Conservation (phyloP, 2,113 vertebrate species). For the Hydrochoerus hydrochaeris region DNA sequence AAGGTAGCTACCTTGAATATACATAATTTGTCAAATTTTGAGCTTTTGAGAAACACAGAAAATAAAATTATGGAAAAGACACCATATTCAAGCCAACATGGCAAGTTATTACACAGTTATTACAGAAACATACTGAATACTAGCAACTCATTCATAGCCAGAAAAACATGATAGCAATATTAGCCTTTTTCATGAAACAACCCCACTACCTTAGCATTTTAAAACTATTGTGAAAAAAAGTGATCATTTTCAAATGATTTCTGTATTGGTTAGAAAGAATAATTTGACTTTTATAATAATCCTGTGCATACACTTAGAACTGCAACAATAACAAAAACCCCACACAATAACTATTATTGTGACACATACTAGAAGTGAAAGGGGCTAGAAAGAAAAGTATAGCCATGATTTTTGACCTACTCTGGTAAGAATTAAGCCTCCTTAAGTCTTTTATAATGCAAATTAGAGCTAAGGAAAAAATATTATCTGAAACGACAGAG, state of each 20-base stretch:
- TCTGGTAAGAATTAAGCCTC: not conserved
- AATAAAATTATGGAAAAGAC: not conserved
- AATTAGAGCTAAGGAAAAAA: conserved; percentile 50
- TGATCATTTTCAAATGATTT: conserved; percentile 5
- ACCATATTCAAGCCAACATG: not conserved
- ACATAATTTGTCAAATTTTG: not conserved
- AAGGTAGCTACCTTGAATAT: not conserved
- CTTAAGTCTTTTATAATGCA: not conserved
- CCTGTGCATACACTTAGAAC: not conserved
- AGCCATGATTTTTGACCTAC: not conserved
- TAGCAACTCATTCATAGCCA: conserved; percentile 34
- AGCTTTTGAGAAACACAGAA: conserved; percentile 35
- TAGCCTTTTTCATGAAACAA: conserved; percentile 3
- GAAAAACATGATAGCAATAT: not conserved
- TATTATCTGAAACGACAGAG: not conserved
- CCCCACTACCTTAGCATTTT: not conserved
- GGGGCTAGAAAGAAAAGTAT: not conserved
- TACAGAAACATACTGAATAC: not conserved
- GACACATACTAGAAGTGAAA: not conserved
- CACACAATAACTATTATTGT: not conserved
- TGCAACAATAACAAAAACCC: not conserved
- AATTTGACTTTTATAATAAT: not conserved
- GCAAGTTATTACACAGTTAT: not conserved
- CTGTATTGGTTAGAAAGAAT: not conserved
- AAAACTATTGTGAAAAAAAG: conserved; percentile 45